Percentiles rank a stretch among this genome's conserved stretches.
phyloP scores from a whole-genome alignment of 2,888 invertebrate genomes.

The Drosophila macrothrix region DNA sequence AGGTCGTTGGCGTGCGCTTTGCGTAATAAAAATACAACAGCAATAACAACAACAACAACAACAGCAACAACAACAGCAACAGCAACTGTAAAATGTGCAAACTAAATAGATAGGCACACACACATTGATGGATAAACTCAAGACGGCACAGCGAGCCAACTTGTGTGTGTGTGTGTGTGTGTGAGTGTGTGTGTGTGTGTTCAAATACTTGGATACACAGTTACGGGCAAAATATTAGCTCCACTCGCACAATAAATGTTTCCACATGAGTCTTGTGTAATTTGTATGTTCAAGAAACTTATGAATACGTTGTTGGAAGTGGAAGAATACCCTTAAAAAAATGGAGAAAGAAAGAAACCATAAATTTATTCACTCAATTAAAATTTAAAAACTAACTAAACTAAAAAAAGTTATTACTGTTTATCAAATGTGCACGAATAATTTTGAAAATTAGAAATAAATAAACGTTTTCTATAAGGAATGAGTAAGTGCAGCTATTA shows the following conservation, averaged over 20 bases:
- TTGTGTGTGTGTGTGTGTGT: background rate
- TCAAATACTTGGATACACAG: background rate
- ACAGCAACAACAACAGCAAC: constrained; percentile 1
- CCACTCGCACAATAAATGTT: background rate
- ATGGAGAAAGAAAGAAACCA: background rate
- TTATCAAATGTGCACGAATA: background rate
- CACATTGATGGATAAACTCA: constrained; percentile 36
- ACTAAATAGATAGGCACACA: constrained; percentile 49
- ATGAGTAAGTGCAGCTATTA: background rate
- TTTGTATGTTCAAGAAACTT: background rate
- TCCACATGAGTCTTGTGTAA: background rate
- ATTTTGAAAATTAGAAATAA: background rate
- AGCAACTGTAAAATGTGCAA: constrained; percentile 47
- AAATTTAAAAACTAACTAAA: background rate
- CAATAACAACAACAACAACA: constrained; percentile 7
- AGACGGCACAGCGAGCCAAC: constrained; percentile 19
- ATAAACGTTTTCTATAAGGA: background rate
- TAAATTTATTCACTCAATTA: background rate
- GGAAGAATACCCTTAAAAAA: background rate
- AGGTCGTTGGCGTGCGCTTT: constrained; percentile 81
- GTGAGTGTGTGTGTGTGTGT: background rate
- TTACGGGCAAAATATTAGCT: background rate
- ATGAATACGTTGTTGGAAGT: rapidly evolving
- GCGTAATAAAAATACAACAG: constrained; percentile 62
- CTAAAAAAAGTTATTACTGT: background rate